Evolutionary conservation across 2,888 invertebrate species (phyloP), one percentile per base, ranked within the genome.

Genomic region (Euclidia mi): DNA sequence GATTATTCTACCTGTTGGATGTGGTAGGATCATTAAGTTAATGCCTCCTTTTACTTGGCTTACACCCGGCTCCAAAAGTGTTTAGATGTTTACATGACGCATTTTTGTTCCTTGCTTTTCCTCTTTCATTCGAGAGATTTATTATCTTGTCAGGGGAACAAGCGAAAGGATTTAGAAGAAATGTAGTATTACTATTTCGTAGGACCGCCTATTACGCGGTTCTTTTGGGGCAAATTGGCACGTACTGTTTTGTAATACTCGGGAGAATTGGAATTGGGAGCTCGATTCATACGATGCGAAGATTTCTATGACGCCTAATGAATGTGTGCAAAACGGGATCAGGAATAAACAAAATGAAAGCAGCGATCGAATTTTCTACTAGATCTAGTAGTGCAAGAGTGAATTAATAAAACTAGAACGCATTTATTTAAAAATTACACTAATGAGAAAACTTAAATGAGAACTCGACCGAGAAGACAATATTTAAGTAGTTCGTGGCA

Each of bases 1-100:
- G 70, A 72, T 66, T 55, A 71, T 55, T 59, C 74, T 80, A 82
- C 81, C 81, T 82, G 81, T 82, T 82, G 81, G 78, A 63, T 73
- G 71, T 66, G 62, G 57, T 55, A 44, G 65, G 65, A 72, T 71
- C 71, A 71, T 77, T 80, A 77, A 68, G 66, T 77, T 74, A 77
- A 78, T 72, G 65, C 65, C 66, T 63, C 69, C 71, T 62, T 74
- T 71, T 50, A 59, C 69, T 76, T 65, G 64, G 72, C 55, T 69
- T 55, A 63, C 61, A 31, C 18, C 56, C 52, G 45, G 45, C 56
- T 46, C 50, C 56, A 43, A 56, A 62, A 63, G 60, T 70, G 66
- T 65, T 63, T 52, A 59, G 55, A 34, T 74, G 75, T 71, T 70
- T 71, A 71, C 71, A 74, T 53, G 75, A 71, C 67, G 66, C 45